Percentiles rank a stretch among this genome's conserved stretches.
These are phyloP conservation scores for Pemphigus obesinymphae DNA, from an alignment of 1,140 invertebrate species.

Conservation along the genomic window DNA sequence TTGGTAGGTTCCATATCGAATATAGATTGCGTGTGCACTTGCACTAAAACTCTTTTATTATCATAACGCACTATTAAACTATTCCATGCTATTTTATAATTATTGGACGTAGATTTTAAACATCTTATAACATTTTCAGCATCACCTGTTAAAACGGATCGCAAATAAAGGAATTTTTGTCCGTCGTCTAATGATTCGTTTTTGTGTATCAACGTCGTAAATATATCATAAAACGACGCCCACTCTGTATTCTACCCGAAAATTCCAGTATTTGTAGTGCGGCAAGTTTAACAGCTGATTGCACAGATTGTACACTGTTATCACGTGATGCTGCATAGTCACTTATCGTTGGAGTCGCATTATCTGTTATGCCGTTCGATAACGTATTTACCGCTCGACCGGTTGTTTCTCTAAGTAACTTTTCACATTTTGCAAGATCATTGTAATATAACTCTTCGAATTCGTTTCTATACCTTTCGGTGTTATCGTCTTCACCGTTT, in stretches of 20 bases:
- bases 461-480: background rate
- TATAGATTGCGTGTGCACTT: background rate
- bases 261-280: background rate
- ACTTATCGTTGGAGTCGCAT: background rate
- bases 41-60: too few species aligned
- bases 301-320: too few species aligned
- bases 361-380: background rate
- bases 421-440: background rate
- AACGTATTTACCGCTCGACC: background rate
- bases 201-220: too few species aligned
- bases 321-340: background rate
- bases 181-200: too few species aligned
- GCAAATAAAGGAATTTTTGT: too few species aligned
- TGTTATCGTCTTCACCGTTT: background rate
- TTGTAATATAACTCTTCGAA: background rate
- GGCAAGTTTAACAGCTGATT: too few species aligned
- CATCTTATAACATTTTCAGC: background rate
- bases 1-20: background rate
- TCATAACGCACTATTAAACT: background rate
- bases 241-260: background rate
- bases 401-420: background rate
- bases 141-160: background rate
- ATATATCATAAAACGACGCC: too few species aligned
- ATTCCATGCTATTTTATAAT: background rate
- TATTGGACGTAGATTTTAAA: background rate